A percentile compares a stretch with the other conserved stretches of the same genome.
These are phyloP conservation scores for Heterotilapia buettikoferi DNA, from an alignment of 2,113 vertebrate genomes.

Conservation along the genomic window DNA sequence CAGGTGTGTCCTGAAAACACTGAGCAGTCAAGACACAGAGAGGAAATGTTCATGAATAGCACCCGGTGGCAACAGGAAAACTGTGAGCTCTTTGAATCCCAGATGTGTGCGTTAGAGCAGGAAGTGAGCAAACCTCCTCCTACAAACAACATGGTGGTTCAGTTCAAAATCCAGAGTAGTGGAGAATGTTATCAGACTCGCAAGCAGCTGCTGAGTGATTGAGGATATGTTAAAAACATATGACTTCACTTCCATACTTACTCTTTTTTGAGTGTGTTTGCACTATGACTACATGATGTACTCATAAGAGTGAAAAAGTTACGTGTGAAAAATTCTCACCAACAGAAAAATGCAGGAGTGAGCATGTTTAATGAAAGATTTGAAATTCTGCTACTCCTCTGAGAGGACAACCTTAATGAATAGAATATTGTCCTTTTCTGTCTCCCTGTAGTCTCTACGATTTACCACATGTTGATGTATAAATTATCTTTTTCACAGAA, in stretches of 20 bases:
- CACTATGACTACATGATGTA: neutral
- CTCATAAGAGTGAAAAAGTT: neutral
- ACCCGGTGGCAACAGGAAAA: slow-evolving; percentile 46
- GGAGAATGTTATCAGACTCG: neutral
- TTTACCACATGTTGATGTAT: neutral
- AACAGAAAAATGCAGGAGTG: neutral
- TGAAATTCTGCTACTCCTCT: neutral
- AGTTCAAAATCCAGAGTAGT: neutral
- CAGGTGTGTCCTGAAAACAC: slow-evolving; percentile 68
- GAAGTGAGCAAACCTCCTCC: slow-evolving; percentile 28
- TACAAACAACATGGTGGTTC: slow-evolving; percentile 3
- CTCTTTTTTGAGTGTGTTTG: neutral
- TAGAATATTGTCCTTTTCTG: neutral
- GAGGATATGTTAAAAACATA: neutral
- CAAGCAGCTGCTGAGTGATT: neutral
- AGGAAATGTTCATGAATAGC: slow-evolving; percentile 63
- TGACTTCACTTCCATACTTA: neutral
- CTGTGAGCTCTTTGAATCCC: neutral
- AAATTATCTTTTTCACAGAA: neutral
- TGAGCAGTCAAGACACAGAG: neutral
- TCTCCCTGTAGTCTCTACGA: neutral
- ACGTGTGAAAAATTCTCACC: fast-evolving
- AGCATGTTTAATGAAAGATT: neutral
- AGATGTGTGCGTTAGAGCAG: slow-evolving; percentile 4
- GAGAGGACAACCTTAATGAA: neutral